A percentile compares a stretch with the other conserved stretches of the same genome.
Conservation (phyloP, 2,888 invertebrate species). For the Pollenia labialis region DNA sequence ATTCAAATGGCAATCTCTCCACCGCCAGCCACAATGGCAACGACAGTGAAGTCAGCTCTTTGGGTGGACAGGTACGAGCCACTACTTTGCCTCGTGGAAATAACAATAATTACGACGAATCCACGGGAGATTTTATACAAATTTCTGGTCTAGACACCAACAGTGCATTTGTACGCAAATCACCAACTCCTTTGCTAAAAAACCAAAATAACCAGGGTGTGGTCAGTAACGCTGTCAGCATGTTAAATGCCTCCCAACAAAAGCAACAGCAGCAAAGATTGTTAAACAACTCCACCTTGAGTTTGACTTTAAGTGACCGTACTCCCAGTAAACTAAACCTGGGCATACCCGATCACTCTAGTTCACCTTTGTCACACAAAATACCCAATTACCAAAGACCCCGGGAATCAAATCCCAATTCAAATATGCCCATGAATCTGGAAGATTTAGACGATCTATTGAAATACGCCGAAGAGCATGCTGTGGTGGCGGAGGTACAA, state of each 20-base stretch:
- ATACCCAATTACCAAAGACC: conserved; percentile 75
- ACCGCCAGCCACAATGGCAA: conserved; percentile 77
- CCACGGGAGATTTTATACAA: conserved; percentile 86
- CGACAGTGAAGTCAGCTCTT: conserved; percentile 75
- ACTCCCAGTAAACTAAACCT: conserved; percentile 83
- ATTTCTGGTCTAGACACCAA: conserved; percentile 86
- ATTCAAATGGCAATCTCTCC: conserved; percentile 75
- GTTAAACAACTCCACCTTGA: conserved; percentile 84
- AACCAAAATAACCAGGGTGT: conserved; percentile 76
- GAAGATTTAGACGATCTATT: conserved; percentile 90
- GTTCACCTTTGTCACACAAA: conserved; percentile 71
- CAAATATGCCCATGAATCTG: conserved; percentile 86
- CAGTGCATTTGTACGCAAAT: conserved; percentile 85
- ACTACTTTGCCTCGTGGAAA: conserved; percentile 90
- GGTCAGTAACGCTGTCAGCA: conserved; percentile 64
- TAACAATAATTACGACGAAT: conserved; percentile 84
- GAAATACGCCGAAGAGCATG: conserved; percentile 90
- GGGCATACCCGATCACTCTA: conserved; percentile 82
- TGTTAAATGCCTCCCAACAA: conserved; percentile 67
- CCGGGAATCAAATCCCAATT: conserved; percentile 84
- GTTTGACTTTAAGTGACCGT: conserved; percentile 79
- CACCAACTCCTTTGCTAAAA: conserved; percentile 84
- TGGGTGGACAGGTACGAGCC: conserved; percentile 84
- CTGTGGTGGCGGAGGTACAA: conserved; percentile 78
- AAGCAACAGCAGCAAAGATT: conserved; percentile 72